These are phyloP conservation scores for Quadriops clusia DNA, from an alignment of 2,888 invertebrate species.

Conservation along the genomic window DNA sequence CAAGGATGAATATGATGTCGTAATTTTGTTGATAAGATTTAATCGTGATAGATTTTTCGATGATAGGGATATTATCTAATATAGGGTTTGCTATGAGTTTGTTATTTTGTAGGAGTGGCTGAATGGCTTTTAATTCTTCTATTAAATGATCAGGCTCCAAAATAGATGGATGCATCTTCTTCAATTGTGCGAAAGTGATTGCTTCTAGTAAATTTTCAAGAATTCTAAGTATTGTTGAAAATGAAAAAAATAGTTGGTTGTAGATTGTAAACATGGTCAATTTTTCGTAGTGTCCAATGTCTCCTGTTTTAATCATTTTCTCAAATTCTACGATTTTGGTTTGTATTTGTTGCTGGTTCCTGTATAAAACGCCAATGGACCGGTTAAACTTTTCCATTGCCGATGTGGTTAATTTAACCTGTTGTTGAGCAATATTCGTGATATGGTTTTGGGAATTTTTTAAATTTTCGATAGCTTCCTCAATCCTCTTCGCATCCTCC, in stretches of 20 bases:
- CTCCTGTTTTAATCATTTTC: too few species aligned
- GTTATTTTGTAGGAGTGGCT: background rate
- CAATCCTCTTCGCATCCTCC: too few species aligned
- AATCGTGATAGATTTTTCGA: conserved; percentile 1
- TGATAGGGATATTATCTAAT: background rate
- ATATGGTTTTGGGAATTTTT: too few species aligned
- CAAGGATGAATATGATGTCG: too few species aligned
- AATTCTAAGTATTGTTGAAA: background rate
- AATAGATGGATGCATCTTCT: background rate
- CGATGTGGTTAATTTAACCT: too few species aligned
- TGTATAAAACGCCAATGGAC: too few species aligned
- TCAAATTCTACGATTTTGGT: background rate
- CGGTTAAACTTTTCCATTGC: too few species aligned
- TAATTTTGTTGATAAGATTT: background rate
- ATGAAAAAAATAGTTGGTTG: too few species aligned
- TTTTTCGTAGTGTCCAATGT: too few species aligned
- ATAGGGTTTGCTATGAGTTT: background rate
- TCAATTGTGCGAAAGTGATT: background rate
- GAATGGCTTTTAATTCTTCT: background rate
- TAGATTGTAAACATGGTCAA: too few species aligned
- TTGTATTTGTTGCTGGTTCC: background rate
- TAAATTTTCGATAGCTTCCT: too few species aligned
- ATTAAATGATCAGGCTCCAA: background rate
- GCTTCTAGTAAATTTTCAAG: background rate
- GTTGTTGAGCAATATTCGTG: too few species aligned